Evolutionary conservation across 1,140 invertebrate species (phyloP).

Genomic region (Zaprionus vittiger): DNA sequence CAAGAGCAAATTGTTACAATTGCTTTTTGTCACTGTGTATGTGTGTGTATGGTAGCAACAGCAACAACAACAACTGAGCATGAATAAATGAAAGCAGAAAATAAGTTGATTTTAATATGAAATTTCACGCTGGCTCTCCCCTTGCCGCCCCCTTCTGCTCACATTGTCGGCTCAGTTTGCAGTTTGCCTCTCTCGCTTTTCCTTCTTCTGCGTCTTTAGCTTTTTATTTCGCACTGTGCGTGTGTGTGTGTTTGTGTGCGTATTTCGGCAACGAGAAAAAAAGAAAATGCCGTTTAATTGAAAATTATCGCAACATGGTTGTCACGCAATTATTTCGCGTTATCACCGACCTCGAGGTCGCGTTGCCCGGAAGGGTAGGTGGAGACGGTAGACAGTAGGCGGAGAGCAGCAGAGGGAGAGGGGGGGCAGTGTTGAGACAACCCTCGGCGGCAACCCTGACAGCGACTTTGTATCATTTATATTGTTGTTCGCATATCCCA

Average conservation of each 20-base stretch:
- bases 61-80: slow-evolving; percentile 65
- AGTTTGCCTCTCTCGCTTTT: neutral
- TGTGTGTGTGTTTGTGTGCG: slow-evolving; percentile 15
- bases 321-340: slow-evolving; percentile 84
- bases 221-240: slow-evolving; percentile 11
- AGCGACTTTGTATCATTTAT: slow-evolving; percentile 62
- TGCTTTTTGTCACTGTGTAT: slow-evolving; percentile 39
- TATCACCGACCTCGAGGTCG: slow-evolving; percentile 58
- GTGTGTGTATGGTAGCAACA: slow-evolving; percentile 38
- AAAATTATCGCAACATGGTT: slow-evolving; percentile 84
- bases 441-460: slow-evolving; percentile 33
- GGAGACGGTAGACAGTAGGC: neutral
- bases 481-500: slow-evolving; percentile 52
- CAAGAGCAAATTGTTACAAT: slow-evolving; percentile 67
- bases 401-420: neutral
- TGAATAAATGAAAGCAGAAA: slow-evolving; percentile 82
- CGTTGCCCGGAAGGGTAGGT: neutral
- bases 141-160: neutral
- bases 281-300: slow-evolving; percentile 80
- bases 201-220: slow-evolving; percentile 18
- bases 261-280: slow-evolving; percentile 48
- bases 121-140: slow-evolving; percentile 72
- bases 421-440: slow-evolving; percentile 27
- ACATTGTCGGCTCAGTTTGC: neutral
- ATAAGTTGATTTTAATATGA: slow-evolving; percentile 83